Base-by-base conservation (phyloP, 2,888 invertebrate genomes). In the Stegana nigrithorax region DNA sequence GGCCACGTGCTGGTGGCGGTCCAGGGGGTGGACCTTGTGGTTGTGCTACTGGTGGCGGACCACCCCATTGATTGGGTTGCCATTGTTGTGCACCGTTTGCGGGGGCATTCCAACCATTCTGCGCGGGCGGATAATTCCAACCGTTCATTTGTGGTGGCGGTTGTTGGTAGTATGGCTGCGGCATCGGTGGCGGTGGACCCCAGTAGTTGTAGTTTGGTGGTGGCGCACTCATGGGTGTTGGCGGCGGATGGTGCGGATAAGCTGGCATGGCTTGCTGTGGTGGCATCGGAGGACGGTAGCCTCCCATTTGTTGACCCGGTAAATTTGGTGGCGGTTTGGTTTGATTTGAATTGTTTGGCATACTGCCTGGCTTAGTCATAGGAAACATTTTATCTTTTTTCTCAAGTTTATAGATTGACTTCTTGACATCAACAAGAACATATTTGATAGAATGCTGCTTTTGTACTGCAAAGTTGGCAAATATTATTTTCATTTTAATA, bases 381-480 rank as follows among this genome's bases (percentile, higher is more conserved):
- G 65, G 67, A 2, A 59, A 60, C 25, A 64, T 50, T 29, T 74
- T 66, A 6, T 84, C 81, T 47, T 83, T 83, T 45, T 90, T 88
- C 82, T 95, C 95, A 32, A 92, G 90, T 86, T 94, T 94, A 36
- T 95, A 93, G 8, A 96, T 82, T 0, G 97, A 97, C 85, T 97
- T 97, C 81, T 97, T 97, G 0, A 96, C 96, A 81, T 97, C 96
- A 8, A 96, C 90, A 44, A 91, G 89, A 75, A 93, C 92, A 4
- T 94, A 94, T 69, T 93, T 93, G 50, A 97, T 90, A 65, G 91
- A 90, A 83, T 96, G 96, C 70, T 90, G 90, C 64, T 91, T 90
- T 84, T 94, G 91, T 71, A 93, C 91, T 93, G 83, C 17, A 82
- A 44, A 58, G 32, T 27, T 53, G 68, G 53, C n/a, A 42, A 17